Percentiles rank a stretch among this genome's conserved stretches.
Conservation (phyloP, 2,888 invertebrate species). For the Strigamia maritima region DNA sequence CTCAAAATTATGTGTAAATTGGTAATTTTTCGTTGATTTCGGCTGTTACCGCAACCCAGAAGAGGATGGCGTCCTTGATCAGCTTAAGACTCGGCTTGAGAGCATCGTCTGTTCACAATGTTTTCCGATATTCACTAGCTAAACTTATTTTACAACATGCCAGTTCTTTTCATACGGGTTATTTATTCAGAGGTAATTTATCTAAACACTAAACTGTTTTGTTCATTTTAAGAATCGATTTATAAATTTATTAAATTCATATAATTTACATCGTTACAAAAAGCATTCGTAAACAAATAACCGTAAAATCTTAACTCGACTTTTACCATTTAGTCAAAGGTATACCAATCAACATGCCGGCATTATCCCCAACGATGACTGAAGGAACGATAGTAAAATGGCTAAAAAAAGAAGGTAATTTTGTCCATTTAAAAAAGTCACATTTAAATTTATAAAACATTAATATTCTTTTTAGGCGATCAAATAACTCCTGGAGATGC, state of each 20-base stretch:
- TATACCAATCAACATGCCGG: constrained; percentile 9
- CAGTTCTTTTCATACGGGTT: neutral
- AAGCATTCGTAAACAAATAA: neutral
- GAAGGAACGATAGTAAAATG: constrained; percentile 36
- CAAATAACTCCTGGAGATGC: constrained; percentile 60
- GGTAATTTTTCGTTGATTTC: neutral
- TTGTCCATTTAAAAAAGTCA: neutral
- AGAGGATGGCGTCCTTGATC: neutral
- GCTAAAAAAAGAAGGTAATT: constrained; percentile 22
- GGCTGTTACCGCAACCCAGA: neutral
- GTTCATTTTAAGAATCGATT: no score
- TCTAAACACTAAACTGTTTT: neutral
- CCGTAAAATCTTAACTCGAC: neutral
- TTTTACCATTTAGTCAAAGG: neutral
- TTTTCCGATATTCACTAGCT: neutral
- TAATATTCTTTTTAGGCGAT: constrained; percentile 54
- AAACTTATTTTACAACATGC: neutral
- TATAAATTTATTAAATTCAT: no score
- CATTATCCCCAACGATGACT: constrained; percentile 30
- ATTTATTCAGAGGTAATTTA: neutral
- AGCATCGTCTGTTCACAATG: neutral
- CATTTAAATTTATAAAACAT: neutral
- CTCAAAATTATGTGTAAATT: neutral
- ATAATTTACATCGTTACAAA: neutral
- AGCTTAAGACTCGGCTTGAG: neutral